Evolutionary conservation across 2,888 invertebrate species (phyloP).

Genomic region (Tinea trinotella): DNA sequence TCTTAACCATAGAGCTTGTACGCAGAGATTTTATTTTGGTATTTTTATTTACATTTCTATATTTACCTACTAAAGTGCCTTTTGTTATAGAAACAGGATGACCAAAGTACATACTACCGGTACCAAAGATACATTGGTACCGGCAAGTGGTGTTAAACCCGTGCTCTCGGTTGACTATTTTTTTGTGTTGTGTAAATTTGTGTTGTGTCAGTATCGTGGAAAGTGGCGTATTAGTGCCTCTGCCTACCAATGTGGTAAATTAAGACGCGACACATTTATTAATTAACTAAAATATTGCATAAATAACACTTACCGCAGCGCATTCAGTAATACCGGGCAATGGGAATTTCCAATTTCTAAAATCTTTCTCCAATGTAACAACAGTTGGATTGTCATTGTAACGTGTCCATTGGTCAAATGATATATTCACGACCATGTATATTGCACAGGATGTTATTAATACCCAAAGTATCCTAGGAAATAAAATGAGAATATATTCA

Average conservation of each 20-base stretch:
- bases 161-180: neutral
- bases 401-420: conserved; percentile 66
- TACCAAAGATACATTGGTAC: too few species aligned
- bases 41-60: too few species aligned
- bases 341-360: conserved; percentile 71
- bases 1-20: too few species aligned
- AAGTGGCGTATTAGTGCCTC: too few species aligned
- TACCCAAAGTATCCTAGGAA: conserved; percentile 55
- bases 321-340: conserved; percentile 74
- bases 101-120: too few species aligned
- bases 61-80: too few species aligned
- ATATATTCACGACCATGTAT: conserved; percentile 55
- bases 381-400: conserved; percentile 75
- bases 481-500: neutral
- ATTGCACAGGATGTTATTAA: conserved; percentile 41
- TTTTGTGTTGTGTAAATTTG: neutral
- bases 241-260: too few species aligned
- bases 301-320: conserved; percentile 39
- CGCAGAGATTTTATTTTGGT: too few species aligned
- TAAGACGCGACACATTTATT: too few species aligned
- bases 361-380: conserved; percentile 75
- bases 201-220: too few species aligned
- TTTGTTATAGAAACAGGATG: neutral
- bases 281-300: too few species aligned
- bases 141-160: too few species aligned